Percentiles rank a stretch among this genome's conserved stretches.
Conservation (phyloP, 2,797 vertebrate genomes). For the Chaetophractus vellerosus region DNA sequence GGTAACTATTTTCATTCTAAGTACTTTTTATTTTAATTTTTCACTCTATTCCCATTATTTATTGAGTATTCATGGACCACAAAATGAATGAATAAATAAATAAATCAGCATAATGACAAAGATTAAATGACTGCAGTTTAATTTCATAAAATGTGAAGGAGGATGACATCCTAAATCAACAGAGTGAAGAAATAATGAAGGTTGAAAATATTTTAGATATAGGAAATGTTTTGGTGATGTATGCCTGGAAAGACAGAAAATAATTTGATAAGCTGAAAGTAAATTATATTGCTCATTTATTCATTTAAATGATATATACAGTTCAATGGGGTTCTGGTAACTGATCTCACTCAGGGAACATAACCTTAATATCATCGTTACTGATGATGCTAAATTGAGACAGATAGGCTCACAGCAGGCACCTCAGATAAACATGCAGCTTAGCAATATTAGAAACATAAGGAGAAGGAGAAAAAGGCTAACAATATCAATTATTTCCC, state of each 20-base stretch:
- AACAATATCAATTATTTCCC: background rate
- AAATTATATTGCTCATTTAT: background rate
- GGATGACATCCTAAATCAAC: background rate
- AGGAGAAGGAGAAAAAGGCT: background rate
- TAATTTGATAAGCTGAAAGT: background rate
- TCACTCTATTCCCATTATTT: background rate
- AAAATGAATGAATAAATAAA: conserved; percentile 41
- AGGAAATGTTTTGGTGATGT: background rate
- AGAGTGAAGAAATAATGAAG: background rate
- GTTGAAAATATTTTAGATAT: background rate
- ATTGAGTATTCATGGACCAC: background rate
- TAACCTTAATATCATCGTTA: background rate
- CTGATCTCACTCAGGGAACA: background rate
- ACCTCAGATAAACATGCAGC: background rate
- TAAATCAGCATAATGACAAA: conserved; percentile 23
- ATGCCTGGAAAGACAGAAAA: background rate
- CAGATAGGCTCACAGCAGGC: background rate
- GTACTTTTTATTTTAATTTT: background rate
- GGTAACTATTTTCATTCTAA: background rate
- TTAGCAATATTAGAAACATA: background rate
- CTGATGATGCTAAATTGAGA: background rate
- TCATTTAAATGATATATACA: too few relatives aligned
- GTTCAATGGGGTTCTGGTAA: background rate
- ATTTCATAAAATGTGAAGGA: conserved; percentile 24
- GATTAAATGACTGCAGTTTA: background rate